A percentile compares a stretch with the other conserved stretches of the same genome.
phyloP scores from a whole-genome alignment of 2,797 vertebrate species.

The Chiloscyllium punctatum region DNA sequence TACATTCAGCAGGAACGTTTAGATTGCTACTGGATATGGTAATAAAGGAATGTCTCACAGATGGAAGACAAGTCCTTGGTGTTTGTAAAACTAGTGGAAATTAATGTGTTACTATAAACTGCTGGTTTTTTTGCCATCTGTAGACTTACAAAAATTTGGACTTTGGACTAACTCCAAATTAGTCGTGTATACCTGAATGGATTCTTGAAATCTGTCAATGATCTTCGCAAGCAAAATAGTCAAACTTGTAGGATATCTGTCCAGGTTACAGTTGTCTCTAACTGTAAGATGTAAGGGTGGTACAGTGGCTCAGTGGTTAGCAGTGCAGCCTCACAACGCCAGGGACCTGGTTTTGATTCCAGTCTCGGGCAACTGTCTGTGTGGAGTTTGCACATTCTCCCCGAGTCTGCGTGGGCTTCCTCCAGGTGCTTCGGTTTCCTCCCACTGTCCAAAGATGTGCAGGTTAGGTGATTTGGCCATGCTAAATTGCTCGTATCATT shows the following conservation, averaged over 20 bases:
- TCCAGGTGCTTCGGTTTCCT: no score
- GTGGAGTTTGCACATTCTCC: no score
- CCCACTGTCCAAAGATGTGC: no score
- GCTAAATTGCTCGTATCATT: no score
- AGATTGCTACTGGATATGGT: neutral
- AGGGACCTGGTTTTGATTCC: no score
- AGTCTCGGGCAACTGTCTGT: no score
- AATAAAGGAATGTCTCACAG: neutral
- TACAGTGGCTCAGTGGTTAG: no score
- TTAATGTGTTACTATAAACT: neutral
- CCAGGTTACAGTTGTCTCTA: neutral
- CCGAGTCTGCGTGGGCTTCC: no score
- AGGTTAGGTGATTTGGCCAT: no score
- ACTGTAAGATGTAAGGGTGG: no score
- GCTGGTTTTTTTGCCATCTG: neutral
- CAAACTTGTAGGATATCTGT: neutral
- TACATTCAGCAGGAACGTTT: neutral
- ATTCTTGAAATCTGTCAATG: neutral
- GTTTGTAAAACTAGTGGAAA: neutral
- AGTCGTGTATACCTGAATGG: neutral
- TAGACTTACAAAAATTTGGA: neutral
- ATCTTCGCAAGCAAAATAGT: neutral
- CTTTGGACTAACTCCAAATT: neutral
- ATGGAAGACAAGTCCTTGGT: neutral
- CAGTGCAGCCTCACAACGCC: no score